Conservation (phyloP, 2,797 vertebrate species). For the Sebastes flavidus region DNA sequence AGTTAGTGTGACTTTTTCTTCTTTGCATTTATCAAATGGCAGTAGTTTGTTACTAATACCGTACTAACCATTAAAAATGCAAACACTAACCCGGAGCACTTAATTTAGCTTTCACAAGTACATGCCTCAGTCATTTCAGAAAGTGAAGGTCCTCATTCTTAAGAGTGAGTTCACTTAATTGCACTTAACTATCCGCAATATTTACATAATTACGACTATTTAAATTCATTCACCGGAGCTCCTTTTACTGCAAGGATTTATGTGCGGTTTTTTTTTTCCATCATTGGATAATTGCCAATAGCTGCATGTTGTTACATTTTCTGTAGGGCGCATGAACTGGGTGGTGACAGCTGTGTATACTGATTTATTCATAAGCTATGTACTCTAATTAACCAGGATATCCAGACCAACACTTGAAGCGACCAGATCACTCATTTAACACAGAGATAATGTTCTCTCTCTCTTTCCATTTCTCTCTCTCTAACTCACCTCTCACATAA, state of each 20-base stretch:
- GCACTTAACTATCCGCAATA: neutral
- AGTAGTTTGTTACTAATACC: neutral
- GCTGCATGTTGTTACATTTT: constrained; percentile 36
- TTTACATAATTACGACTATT: constrained; percentile 25
- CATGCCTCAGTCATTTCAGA: neutral
- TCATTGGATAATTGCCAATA: constrained; percentile 20
- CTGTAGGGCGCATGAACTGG: constrained; percentile 39
- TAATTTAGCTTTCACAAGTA: neutral
- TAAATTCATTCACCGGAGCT: constrained; percentile 5
- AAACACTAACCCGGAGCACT: neutral
- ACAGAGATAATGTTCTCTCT: constrained; percentile 28
- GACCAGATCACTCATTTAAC: constrained; percentile 40
- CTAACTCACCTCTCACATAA: neutral
- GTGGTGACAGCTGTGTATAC: constrained; percentile 41
- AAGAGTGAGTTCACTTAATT: constrained; percentile 14
- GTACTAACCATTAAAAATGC: neutral
- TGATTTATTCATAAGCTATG: constrained; percentile 58
- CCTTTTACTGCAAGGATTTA: constrained; percentile 4
- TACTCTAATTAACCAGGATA: constrained; percentile 57
- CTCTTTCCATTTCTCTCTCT: neutral
- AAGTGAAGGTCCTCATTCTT: constrained; percentile 2
- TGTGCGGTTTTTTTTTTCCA: constrained; percentile 22
- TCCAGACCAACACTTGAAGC: constrained; percentile 37
- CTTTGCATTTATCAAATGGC: neutral
- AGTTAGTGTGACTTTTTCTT: neutral